phyloP scores from a whole-genome alignment of 2,888 invertebrate species.

The Pardosa pseudoannulata region DNA sequence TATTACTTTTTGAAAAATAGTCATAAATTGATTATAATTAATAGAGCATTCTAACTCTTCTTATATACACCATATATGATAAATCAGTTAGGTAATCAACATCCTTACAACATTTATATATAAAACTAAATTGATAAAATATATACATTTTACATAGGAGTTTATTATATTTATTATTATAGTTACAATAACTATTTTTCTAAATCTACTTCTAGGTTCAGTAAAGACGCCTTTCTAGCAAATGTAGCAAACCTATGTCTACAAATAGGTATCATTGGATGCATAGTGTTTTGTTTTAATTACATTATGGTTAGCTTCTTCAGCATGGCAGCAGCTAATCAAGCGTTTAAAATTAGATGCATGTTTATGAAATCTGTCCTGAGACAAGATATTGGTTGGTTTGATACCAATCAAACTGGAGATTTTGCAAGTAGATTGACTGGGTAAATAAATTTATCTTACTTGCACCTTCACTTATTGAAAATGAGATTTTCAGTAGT shows the following conservation, averaged over 20 bases:
- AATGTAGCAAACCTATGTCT: conserved; percentile 46
- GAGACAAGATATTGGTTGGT: conserved; percentile 79
- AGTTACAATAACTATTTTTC: not conserved
- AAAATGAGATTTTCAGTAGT: too few species aligned
- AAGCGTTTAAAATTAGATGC: conserved; percentile 79
- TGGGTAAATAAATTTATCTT: too few species aligned
- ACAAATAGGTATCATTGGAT: conserved; percentile 60
- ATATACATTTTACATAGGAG: too few species aligned
- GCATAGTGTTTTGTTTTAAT: conserved; percentile 52
- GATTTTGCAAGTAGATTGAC: conserved; percentile 79
- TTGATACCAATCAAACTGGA: conserved; percentile 79
- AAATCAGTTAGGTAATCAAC: too few species aligned
- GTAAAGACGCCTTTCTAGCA: conserved; percentile 34
- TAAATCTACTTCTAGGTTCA: conserved; percentile 23
- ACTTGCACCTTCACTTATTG: too few species aligned
- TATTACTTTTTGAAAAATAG: too few species aligned
- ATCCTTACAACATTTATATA: too few species aligned
- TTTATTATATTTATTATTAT: not conserved
- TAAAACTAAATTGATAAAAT: too few species aligned
- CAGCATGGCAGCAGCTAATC: conserved; percentile 75
- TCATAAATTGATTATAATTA: too few species aligned
- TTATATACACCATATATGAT: too few species aligned
- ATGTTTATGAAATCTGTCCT: conserved; percentile 78
- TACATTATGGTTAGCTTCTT: conserved; percentile 66
- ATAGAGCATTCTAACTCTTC: too few species aligned